phyloP scores from a whole-genome alignment of 1,140 invertebrate species.

The Drosophila mojavensis region DNA sequence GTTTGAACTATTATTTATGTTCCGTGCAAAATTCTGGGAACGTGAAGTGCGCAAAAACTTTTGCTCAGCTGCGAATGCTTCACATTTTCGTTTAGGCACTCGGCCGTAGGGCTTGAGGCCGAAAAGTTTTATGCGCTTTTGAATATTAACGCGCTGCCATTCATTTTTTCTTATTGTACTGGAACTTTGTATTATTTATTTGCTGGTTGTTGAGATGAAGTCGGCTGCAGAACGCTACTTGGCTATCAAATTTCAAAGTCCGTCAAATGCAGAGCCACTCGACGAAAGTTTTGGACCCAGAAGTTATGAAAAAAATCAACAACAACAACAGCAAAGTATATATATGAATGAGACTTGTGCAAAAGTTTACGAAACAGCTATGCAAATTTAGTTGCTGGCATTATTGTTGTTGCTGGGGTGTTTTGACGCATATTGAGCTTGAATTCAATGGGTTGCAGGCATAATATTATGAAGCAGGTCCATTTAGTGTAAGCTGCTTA shows the following conservation, averaged over 20 bases:
- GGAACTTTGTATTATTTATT: background rate
- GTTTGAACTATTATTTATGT: conserved; percentile 41
- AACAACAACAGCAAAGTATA: conserved; percentile 13
- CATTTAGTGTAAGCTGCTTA: conserved; percentile 5
- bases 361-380: conserved; percentile 31
- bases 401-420: conserved; percentile 16
- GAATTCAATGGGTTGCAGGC: conserved; percentile 23
- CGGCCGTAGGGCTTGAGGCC: conserved; percentile 12
- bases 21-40: conserved; percentile 16
- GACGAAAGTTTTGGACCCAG: conserved; percentile 5
- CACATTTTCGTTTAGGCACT: conserved; percentile 47
- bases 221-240: conserved; percentile 21
- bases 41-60: conserved; percentile 28
- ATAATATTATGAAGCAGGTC: background rate
- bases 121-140: conserved; percentile 40
- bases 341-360: conserved; percentile 28
- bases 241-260: conserved; percentile 47
- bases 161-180: background rate
- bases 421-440: conserved; percentile 49
- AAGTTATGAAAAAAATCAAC: conserved; percentile 1
- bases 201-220: conserved; percentile 15
- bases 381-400: conserved; percentile 21
- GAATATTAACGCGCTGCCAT: conserved; percentile 25
- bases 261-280: conserved; percentile 47
- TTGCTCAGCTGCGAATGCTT: conserved; percentile 37